These are phyloP conservation scores for Cacoxenus indagator DNA, from an alignment of 2,888 invertebrate species.

Conservation along the genomic window DNA sequence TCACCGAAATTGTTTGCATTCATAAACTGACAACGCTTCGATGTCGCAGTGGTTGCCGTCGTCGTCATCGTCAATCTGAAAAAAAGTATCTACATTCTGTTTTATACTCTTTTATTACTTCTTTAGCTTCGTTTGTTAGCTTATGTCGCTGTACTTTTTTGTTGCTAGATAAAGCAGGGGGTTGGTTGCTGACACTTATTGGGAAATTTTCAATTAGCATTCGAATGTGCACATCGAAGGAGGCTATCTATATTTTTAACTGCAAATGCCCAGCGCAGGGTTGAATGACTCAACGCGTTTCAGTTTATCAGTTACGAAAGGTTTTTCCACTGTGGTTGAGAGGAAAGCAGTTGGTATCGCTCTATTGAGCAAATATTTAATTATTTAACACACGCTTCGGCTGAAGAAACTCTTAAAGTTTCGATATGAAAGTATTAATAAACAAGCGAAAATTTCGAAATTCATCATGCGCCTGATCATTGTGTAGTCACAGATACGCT, in stretches of 20 bases:
- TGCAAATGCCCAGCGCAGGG: not conserved
- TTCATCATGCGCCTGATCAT: too few species aligned
- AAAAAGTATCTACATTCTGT: conserved; percentile 3
- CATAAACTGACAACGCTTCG: not conserved
- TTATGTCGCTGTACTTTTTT: not conserved
- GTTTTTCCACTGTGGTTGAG: not conserved
- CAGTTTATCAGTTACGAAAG: not conserved
- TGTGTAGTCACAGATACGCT: too few species aligned
- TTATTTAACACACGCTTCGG: not conserved
- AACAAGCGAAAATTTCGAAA: too few species aligned
- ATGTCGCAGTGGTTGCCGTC: not conserved
- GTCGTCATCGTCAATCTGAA: not conserved
- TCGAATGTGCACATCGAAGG: not conserved
- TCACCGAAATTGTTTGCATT: conserved; percentile 38
- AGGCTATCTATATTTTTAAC: not conserved
- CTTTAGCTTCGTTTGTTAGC: not conserved
- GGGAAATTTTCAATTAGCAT: conserved; percentile 5
- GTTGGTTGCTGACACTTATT: not conserved
- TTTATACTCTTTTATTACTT: not conserved
- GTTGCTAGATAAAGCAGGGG: not conserved
- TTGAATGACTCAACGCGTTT: not conserved
- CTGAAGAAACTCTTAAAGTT: too few species aligned
- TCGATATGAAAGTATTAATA: too few species aligned
- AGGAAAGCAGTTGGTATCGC: not conserved
- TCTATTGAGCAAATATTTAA: not conserved